Base-by-base conservation (phyloP, 2,888 invertebrate species). In the Drosophila kanekoi region DNA sequence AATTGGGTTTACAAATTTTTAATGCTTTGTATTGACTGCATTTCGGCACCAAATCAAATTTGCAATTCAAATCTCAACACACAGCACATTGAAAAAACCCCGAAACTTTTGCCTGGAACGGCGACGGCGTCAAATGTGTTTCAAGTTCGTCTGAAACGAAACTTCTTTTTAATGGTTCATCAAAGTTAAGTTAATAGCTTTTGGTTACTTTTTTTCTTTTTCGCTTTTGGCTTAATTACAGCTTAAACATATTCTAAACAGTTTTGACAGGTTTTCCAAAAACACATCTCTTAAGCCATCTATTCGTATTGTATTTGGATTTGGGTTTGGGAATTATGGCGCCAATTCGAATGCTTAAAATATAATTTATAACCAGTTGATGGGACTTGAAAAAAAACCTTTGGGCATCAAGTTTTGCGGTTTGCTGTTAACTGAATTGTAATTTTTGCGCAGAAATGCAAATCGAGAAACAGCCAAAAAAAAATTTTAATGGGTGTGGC, bases 161-260 rank as follows among this genome's bases (percentile, higher is more conserved):
- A 72, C 71, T 74, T 77, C 48, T 67, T 41, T 70, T 88, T 88
- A 88, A 83, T 83, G 72, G 83, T 71, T 83, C 88, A 83, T 83
- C 88, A 82, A 86, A 80, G 66, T 86, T 86, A 77, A 77, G 87
- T 64, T 86, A 77, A 86, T 82, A 43, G 65, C 65, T 56, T 72
- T 77, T 74, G 63, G 61, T 52, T n/a, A n/a, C n/a, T n/a, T 47
- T 74, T 20, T 23, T 23, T 8, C 0, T 8, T 2, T 28, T 8
- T 8, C 1, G 6, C 2, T 28, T 77, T 81, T 77, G 63, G 75
- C 70, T 82, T 83, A 82, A 83, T 88, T 82, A 80, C 60, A 60
- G 53, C 57, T 52, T 77, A 71, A 83, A 71, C 43, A 63, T 64
- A 80, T 75, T 77, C 77, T 64, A 59, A 79, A 67, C 41, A 57